A percentile compares a stretch with the other conserved stretches of the same genome.
These are phyloP conservation scores for Branchipolynoe longqiensis DNA, from an alignment of 2,888 invertebrate genomes.

Conservation along the genomic window DNA sequence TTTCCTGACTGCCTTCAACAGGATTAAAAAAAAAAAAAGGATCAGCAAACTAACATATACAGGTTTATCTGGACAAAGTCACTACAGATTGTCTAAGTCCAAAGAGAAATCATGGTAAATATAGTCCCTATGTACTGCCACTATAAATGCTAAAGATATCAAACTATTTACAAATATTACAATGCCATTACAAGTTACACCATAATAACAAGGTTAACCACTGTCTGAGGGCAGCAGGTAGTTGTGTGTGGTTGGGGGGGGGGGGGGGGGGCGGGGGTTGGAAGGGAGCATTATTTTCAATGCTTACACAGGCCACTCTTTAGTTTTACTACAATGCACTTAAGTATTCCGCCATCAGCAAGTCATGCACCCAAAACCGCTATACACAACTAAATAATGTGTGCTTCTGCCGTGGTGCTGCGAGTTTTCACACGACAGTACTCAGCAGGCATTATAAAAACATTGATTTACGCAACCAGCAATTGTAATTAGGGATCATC, in stretches of 20 bases:
- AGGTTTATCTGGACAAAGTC: too few species aligned
- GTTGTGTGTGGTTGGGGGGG: too few species aligned
- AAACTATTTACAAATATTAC: conserved; percentile 51
- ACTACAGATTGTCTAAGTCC: too few species aligned
- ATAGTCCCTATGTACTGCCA: conserved; percentile 38
- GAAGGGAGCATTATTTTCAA: too few species aligned
- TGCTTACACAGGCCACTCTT: neutral
- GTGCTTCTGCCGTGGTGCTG: too few species aligned
- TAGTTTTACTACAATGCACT: neutral
- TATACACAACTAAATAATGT: neutral
- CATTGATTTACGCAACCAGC: too few species aligned
- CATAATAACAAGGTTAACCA: conserved; percentile 26
- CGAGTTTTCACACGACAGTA: too few species aligned
- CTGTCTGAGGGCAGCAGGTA: conserved; percentile 19
- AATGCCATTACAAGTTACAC: conserved; percentile 44
- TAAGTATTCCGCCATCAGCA: conserved; percentile 27
- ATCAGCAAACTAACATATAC: too few species aligned
- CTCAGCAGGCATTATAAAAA: too few species aligned
- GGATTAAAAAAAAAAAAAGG: neutral
- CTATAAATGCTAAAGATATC: conserved; percentile 44
- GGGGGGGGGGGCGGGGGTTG: too few species aligned
- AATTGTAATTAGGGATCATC: too few species aligned
- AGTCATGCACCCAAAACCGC: neutral
- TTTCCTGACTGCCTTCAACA: conserved; percentile 5
- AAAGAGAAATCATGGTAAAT: conserved; percentile 27